Evolutionary conservation across 2,797 vertebrate species (phyloP).

Genomic region (Streptopelia turtur): DNA sequence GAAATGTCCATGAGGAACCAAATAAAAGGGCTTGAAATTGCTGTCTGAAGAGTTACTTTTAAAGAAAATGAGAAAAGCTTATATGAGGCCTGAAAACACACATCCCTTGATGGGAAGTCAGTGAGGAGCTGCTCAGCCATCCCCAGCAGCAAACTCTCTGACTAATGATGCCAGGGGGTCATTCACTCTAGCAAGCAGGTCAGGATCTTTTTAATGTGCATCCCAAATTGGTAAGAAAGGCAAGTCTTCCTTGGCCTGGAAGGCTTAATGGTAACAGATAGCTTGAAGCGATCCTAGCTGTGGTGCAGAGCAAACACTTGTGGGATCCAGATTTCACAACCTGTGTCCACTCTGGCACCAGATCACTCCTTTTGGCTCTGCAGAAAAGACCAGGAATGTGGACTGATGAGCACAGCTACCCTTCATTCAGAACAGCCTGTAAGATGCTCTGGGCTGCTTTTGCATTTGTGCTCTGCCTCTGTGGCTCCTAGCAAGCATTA

Average conservation of each 20-base stretch:
- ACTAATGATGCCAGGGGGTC: fast-evolving
- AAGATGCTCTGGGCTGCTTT: not conserved
- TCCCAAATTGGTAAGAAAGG: not conserved
- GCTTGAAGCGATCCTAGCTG: not conserved
- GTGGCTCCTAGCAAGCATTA: not conserved
- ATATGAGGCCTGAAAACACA: not conserved
- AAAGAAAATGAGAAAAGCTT: not conserved
- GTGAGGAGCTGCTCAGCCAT: not conserved
- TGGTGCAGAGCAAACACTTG: not conserved
- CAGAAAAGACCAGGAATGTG: not conserved
- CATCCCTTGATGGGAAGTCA: not conserved
- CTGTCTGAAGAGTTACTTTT: not conserved
- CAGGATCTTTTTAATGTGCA: not conserved
- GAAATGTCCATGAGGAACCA: not conserved
- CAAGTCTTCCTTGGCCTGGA: not conserved
- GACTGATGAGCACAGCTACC: not conserved
- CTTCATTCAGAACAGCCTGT: not conserved
- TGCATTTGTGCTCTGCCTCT: not conserved
- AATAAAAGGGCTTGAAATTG: not conserved
- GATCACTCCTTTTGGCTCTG: not conserved
- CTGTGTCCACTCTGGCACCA: not conserved
- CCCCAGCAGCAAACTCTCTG: not conserved
- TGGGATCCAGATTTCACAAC: not conserved
- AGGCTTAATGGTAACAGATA: not conserved
- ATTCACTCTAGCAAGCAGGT: not conserved